A percentile compares a stretch with the other conserved stretches of the same genome.
Conservation (phyloP, 2,113 vertebrate species). For the Tupaia tana region DNA sequence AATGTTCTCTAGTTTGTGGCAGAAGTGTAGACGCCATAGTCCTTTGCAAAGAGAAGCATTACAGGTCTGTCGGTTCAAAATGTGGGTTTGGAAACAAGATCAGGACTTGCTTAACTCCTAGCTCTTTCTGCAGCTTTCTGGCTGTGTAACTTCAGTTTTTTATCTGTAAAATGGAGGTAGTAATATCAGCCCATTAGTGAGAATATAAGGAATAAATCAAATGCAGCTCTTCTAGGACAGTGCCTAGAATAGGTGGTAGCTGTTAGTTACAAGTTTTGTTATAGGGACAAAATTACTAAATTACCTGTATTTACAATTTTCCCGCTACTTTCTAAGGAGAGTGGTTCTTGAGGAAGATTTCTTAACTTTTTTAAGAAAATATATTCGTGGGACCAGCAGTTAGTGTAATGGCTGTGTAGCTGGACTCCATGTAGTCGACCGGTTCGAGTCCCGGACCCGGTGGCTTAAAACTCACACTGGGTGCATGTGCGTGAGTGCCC, state of each 20-base stretch:
- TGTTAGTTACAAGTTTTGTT: constrained; percentile 28
- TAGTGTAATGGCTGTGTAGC: no score
- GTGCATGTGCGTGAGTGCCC: no score
- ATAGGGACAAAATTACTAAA: not conserved
- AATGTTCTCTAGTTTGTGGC: not conserved
- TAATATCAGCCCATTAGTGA: not conserved
- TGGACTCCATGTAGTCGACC: no score
- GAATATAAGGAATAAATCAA: constrained; percentile 24
- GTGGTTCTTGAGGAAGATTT: not conserved
- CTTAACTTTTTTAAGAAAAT: not conserved
- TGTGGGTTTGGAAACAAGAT: not conserved
- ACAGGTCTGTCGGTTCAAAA: not conserved
- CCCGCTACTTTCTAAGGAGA: not conserved
- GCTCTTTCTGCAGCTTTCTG: not conserved
- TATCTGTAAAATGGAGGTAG: not conserved
- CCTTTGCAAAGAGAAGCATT: not conserved
- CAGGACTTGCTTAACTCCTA: not conserved
- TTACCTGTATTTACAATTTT: not conserved
- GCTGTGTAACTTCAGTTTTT: not conserved
- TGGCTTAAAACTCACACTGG: no score
- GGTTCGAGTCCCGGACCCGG: no score
- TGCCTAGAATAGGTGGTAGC: not conserved
- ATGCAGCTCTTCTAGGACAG: not conserved
- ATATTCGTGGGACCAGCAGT: no score
- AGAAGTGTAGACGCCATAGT: not conserved